Conservation (phyloP, 2,113 vertebrate species). For the Cyanoderma ruficeps region DNA sequence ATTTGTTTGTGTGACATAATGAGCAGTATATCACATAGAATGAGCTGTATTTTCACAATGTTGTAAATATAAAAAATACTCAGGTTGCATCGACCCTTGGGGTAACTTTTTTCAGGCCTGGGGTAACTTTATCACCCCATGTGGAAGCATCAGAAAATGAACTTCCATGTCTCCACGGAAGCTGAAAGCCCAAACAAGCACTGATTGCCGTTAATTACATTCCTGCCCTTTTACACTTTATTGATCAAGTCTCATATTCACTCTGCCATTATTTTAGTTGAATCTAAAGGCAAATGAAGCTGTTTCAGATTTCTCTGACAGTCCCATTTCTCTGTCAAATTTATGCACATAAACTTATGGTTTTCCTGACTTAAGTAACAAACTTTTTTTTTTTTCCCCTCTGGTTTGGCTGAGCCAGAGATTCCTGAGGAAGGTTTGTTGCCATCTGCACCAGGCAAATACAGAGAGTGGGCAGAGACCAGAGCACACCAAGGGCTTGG, state of each 20-base stretch:
- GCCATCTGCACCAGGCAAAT: neutral
- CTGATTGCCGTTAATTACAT: neutral
- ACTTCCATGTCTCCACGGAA: neutral
- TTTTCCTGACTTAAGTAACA: neutral
- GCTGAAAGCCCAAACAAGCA: neutral
- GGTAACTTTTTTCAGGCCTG: neutral
- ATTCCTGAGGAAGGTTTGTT: neutral
- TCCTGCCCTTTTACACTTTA: neutral
- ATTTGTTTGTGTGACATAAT: neutral
- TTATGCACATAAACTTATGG: neutral
- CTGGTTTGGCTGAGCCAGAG: neutral
- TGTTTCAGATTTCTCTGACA: neutral
- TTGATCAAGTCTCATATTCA: slow-evolving; percentile 36
- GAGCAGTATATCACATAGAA: neutral
- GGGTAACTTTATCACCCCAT: neutral
- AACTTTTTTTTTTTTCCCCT: accelerated
- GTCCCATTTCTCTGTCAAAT: neutral
- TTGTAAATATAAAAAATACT: neutral
- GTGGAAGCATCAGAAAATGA: neutral
- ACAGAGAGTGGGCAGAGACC: neutral
- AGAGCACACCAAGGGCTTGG: neutral
- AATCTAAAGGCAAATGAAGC: neutral
- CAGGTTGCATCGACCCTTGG: neutral
- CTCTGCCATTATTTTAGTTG: neutral
- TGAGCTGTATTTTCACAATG: neutral